phyloP scores from a whole-genome alignment of 1,140 invertebrate genomes.

The Antheraea mylitta region DNA sequence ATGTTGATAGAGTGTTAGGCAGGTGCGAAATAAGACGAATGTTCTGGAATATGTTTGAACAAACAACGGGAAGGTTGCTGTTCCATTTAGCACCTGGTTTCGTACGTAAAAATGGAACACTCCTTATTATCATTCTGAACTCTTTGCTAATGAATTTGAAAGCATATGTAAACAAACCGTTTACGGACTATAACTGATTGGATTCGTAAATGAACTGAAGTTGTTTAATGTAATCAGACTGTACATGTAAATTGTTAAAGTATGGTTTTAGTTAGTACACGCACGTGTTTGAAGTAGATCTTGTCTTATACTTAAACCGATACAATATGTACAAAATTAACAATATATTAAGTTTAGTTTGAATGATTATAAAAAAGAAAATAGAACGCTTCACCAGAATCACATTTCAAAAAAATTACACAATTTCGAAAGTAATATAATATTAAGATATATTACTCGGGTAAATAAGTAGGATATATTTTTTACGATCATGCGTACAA shows the following conservation, averaged over 20 bases:
- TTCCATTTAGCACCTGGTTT: constrained; percentile 30
- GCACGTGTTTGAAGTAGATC: not conserved
- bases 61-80: constrained; percentile 18
- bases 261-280: not conserved
- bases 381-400: no score
- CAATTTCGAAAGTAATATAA: no score
- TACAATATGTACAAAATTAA: not conserved
- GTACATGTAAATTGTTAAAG: not conserved
- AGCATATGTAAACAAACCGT: not conserved
- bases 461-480: not conserved
- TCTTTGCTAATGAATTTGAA: not conserved
- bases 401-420: no score
- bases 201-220: not conserved
- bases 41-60: constrained; percentile 16
- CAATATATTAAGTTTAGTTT: no score
- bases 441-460: no score
- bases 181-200: not conserved
- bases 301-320: not conserved
- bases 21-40: constrained; percentile 34
- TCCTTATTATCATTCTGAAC: not conserved
- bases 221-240: not conserved
- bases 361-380: no score
- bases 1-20: not conserved
- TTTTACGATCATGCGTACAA: not conserved
- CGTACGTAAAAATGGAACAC: not conserved